Conservation (phyloP, 2,888 invertebrate genomes). For the Plusia festucae region DNA sequence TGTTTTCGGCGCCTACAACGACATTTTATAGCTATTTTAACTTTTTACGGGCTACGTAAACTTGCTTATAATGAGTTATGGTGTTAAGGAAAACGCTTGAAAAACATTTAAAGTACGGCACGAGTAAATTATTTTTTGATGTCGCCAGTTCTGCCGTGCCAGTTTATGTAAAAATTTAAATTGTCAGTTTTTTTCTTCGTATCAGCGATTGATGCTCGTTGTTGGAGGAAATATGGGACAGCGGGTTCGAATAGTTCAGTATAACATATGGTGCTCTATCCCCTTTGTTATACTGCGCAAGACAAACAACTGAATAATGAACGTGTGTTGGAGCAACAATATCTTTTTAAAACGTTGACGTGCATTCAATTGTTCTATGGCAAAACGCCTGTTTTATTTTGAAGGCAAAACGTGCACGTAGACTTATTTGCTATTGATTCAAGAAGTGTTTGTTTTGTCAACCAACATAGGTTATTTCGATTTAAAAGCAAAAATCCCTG, state of each 20-base stretch:
- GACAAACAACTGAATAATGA: conserved; percentile 59
- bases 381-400: conserved; percentile 47
- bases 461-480: background rate
- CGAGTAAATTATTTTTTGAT: conserved; percentile 16
- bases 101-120: conserved; percentile 29
- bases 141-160: background rate
- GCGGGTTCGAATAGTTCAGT: conserved; percentile 40
- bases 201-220: conserved; percentile 43
- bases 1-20: conserved; percentile 23
- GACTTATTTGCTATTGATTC: conserved; percentile 35
- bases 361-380: conserved; percentile 30
- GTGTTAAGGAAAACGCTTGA: conserved; percentile 34
- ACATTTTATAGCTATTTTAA: conserved; percentile 42
- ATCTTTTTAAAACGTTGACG: conserved; percentile 43
- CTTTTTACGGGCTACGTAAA: conserved; percentile 39
- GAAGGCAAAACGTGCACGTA: conserved; percentile 33
- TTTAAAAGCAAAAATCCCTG: background rate
- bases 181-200: conserved; percentile 33
- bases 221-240: conserved; percentile 45
- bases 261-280: conserved; percentile 45
- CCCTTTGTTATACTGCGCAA: conserved; percentile 46
- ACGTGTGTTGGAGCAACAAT: conserved; percentile 36
- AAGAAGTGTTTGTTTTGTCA: conserved; percentile 18
- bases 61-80: conserved; percentile 47
- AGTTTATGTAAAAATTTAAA: conserved; percentile 29